Evolutionary conservation across 2,113 vertebrate species (phyloP), one percentile per base, ranked within the genome.

Genomic region (Rattus rattus): DNA sequence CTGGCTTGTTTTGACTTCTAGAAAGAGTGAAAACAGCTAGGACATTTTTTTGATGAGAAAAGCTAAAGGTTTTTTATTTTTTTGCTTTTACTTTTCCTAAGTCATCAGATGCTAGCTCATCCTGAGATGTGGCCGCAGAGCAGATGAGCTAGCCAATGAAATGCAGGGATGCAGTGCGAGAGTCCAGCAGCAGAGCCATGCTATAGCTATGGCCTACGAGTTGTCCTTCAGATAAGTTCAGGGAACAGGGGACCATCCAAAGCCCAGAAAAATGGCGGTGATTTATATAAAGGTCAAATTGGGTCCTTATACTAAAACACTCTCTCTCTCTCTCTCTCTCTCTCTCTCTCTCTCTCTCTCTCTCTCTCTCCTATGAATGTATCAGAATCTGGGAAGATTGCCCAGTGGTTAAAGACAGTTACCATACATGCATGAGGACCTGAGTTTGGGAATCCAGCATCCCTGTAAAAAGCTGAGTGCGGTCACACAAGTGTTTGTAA

Each of bases 101-200:
- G n/a, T 89, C 36, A 43, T 10, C 47, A 95, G 54, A 28, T 10
- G 26, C 16, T 43, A 28, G 24, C 47, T 24, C 59, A 12, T 73
- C 80, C 70, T 67, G 83, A 83, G 61, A 33, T 28, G 1, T 5
- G 63, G 56, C 22, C 7, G 20, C 3, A 28, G n/a, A 1, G 9
- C 16, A 13, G n/a, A 61, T 5, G n/a, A 59, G 14, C 5, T 88
- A 72, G 67, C 9, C 56, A 47, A 72, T 28, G 52, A 11, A 61
- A 59, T 16, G n/a, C 59, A 7, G 14, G 5, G 24, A 4, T 12
- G 0, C 22, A 84, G 69, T 0, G 0, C 1, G 61, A 69, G 22
- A 77, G 67, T 56, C 39, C 43, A 84, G 30, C 8, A 17, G 20
- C 36, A 90, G 67, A 91, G 33, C 9, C n/a, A 43, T 0, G 20